Conservation (phyloP, 2,888 invertebrate species). For the Sarcophaga variegata region DNA sequence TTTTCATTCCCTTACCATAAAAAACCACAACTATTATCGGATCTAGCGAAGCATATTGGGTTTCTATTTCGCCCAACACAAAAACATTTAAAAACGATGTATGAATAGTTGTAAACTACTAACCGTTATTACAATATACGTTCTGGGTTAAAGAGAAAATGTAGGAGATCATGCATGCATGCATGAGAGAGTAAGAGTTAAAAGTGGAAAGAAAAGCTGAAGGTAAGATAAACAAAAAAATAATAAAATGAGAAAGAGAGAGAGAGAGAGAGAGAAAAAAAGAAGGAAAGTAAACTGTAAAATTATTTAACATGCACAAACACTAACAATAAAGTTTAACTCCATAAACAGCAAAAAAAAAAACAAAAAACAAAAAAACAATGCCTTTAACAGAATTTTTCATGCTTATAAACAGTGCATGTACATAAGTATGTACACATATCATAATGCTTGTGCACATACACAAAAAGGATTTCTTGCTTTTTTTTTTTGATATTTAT, state of each 20-base stretch:
- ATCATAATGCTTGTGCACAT: too few relatives aligned
- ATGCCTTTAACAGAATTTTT: background rate
- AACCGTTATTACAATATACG: too few relatives aligned
- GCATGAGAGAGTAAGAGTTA: background rate
- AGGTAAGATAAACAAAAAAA: background rate
- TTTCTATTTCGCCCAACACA: too few relatives aligned
- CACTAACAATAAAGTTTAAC: slow-evolving; percentile 45
- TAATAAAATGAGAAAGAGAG: background rate
- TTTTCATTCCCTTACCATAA: too few relatives aligned
- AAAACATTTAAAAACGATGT: too few relatives aligned
- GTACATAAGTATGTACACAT: background rate
- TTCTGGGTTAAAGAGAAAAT: too few relatives aligned
- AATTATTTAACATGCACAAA: slow-evolving; percentile 60
- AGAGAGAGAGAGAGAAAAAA: background rate
- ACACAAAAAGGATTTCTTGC: too few relatives aligned
- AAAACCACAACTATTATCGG: too few relatives aligned
- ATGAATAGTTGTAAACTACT: too few relatives aligned
- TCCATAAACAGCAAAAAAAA: background rate
- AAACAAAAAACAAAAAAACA: background rate
- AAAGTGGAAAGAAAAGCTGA: background rate
- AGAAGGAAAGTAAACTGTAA: slow-evolving; percentile 27
- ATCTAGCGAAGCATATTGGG: too few relatives aligned
- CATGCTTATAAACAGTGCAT: background rate
- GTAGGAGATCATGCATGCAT: background rate
- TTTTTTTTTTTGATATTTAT: too few relatives aligned